Evolutionary conservation across 2,113 vertebrate genomes (phyloP), one percentile per base, ranked within the genome.

Genomic region (Pelmatolapia mariae): DNA sequence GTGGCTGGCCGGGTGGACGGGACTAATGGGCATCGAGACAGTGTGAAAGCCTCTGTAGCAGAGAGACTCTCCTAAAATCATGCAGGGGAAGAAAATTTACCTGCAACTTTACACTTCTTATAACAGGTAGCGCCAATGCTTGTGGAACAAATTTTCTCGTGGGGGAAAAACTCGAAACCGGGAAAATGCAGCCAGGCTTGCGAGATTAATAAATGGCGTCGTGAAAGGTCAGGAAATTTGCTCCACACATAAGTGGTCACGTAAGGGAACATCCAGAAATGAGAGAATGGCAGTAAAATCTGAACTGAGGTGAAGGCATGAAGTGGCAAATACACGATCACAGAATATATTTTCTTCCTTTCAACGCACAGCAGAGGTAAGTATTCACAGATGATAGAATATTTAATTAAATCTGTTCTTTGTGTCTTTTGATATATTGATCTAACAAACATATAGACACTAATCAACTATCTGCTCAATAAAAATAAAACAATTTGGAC

Each of bases 11-110:
- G 26, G 73, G 45, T 52, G 73, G 73, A 52, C 15, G 59, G 18
- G 36, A 45, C 87, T 88, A 92, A 90, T 89, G 89, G 89, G 43
- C 59, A 80, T 7, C 29, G 13, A 83, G 82, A 86, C 68, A 31
- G 85, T 91, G 81, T 88, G 85, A 89, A 89, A 90, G 91, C 83
- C 90, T 83, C 59, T 78, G 57, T 40, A 22, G 59, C 84, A 38
- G 24, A 63, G 33, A n/a, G 12, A 81, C 86, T 40, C 79, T 86
- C 38, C 47, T 52, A 57, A 86, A 81, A 40, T 73, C 80, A 33
- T 40, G 36, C 15, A 59, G 73, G 73, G 18, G 73, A 78, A 78
- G 45, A 78, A 52, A 50, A 78, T 90, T 88, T 24, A 93, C 87
- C 92, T 93, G 92, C 83, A 66, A 13, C 79, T 40, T 40, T 82